These are phyloP conservation scores for Atlantisia rogersi DNA, from an alignment of 2,113 vertebrate species.

Conservation along the genomic window DNA sequence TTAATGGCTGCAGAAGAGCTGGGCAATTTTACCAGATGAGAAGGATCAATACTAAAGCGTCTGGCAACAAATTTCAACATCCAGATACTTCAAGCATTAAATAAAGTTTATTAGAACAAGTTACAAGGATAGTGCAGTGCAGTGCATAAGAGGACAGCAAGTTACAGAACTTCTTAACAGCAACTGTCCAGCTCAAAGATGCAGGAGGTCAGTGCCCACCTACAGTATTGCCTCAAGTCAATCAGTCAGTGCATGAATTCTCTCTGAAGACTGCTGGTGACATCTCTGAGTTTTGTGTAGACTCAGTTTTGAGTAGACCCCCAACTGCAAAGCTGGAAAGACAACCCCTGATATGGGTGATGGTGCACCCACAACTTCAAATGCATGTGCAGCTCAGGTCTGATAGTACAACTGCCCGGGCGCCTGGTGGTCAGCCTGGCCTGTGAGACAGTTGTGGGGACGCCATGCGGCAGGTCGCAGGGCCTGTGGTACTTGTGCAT, in stretches of 20 bases:
- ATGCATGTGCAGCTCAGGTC: neutral
- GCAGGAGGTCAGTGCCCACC: neutral
- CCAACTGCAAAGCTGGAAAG: neutral
- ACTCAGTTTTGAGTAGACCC: neutral
- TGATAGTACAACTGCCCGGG: neutral
- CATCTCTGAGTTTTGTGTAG: neutral
- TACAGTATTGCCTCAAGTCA: neutral
- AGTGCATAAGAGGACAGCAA: neutral
- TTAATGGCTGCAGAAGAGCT: neutral
- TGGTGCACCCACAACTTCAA: neutral
- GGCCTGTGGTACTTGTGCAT: accelerated
- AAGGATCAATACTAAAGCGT: neutral
- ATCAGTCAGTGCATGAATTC: neutral
- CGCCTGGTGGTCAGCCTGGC: neutral
- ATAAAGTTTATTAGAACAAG: neutral
- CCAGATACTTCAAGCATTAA: neutral
- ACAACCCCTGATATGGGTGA: neutral
- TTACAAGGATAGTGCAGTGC: neutral
- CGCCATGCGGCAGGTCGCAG: neutral
- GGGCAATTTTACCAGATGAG: accelerated
- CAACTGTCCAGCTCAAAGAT: neutral
- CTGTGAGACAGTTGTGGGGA: neutral
- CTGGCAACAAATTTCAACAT: neutral
- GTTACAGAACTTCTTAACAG: neutral
- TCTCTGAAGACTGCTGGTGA: neutral